Base-by-base conservation (phyloP, 2,113 vertebrate genomes). In the Hiodon tergisus region DNA sequence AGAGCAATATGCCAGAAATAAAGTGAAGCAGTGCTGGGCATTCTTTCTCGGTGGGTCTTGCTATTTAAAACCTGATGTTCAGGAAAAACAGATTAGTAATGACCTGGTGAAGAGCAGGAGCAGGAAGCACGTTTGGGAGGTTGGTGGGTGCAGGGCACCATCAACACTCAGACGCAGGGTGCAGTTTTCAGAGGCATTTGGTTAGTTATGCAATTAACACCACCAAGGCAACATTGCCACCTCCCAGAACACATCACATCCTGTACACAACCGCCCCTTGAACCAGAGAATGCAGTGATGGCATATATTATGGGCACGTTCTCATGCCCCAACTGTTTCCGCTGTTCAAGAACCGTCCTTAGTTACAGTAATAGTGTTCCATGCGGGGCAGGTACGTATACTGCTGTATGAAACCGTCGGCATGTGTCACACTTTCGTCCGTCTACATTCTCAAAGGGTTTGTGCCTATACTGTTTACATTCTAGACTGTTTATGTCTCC, bases 61-160 rank as follows among this genome's bases (percentile, higher is more conserved):
- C 75, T 81, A 82, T 85, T 85, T 85, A 69, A 76, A 80, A 73
- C 75, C 57, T 58, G 55, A 11, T 60, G 69, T 55, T 65, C 67
- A 48, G 60, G 75, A 82, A 80, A 83, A 78, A 71, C 55, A 71
- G 78, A 74, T 76, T 79, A 76, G 63, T 69, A 7, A 53, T 65
- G 46, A 14, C 55, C 11, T 52, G 4, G 65, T 79, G 79, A 80
- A 78, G 72, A 72, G 63, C 69, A 68, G 69, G 70, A 17, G 17
- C 31, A 57, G 46, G 60, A 59, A 66, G 59, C 13, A 51, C 55
- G 52, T 13, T 62, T 63, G 77, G 82, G 31, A 73, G 61, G 74
- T 52, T 13, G 4, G 54, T 6, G 59, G 48, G 31, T 67, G 65
- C 10, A 5, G 55, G 16, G 3, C 75, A 72, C 72, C 74, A 69